These are phyloP conservation scores for Osedax frankpressi DNA, from an alignment of 2,888 invertebrate genomes.

Conservation along the genomic window DNA sequence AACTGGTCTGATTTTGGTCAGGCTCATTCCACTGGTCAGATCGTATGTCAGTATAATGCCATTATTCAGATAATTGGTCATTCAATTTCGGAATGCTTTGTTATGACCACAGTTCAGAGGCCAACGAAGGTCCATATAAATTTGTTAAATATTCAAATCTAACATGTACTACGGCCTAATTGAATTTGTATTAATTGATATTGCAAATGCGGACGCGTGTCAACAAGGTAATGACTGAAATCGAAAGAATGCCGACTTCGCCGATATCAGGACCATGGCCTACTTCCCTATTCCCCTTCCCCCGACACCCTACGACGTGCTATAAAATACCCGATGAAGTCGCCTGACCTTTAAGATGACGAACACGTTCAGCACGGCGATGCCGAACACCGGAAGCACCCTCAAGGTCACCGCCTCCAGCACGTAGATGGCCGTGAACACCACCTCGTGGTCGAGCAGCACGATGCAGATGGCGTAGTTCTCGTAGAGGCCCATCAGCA, in stretches of 20 bases:
- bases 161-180: no score
- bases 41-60: no score
- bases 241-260: neutral
- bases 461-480: slow-evolving; percentile 22
- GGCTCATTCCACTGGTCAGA: no score
- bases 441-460: slow-evolving; percentile 12
- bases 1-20: no score
- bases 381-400: slow-evolving; percentile 27
- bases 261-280: neutral
- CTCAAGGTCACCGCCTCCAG: slow-evolving; percentile 26
- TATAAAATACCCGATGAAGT: neutral
- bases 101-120: no score
- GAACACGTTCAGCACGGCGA: slow-evolving; percentile 29
- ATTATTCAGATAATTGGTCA: no score
- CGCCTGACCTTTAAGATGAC: slow-evolving; percentile 24
- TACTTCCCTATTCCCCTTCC: neutral
- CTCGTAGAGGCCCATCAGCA: slow-evolving; percentile 21
- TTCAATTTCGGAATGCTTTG: no score
- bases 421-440: slow-evolving; percentile 24
- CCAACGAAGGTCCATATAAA: no score
- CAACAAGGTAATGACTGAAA: neutral
- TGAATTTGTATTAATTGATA: no score
- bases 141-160: no score
- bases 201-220: no score
- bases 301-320: no score